Evolutionary conservation across 2,888 invertebrate species (phyloP).

Genomic region (Chymomyza fuscimana): DNA sequence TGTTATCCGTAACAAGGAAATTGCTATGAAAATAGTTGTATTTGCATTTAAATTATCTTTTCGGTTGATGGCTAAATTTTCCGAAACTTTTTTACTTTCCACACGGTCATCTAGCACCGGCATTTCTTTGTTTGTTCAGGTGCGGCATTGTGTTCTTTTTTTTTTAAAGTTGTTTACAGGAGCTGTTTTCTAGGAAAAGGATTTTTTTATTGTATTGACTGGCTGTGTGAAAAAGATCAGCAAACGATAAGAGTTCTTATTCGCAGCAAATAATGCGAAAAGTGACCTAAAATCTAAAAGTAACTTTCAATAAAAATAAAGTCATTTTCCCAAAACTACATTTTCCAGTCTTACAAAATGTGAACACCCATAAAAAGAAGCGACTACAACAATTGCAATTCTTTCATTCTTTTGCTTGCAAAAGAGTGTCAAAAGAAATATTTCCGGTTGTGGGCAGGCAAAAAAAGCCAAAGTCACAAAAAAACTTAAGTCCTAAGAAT

Average conservation of each 20-base stretch:
- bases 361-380: too few relatives aligned
- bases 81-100: slow-evolving; percentile 7
- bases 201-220: slow-evolving; percentile 31
- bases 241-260: slow-evolving; percentile 32
- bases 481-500: too few relatives aligned
- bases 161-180: slow-evolving; percentile 15
- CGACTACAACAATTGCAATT: too few relatives aligned
- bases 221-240: slow-evolving; percentile 29
- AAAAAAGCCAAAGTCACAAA: too few relatives aligned
- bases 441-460: too few relatives aligned
- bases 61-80: not conserved
- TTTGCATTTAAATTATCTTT: slow-evolving; percentile 67
- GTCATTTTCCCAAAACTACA: slow-evolving; percentile 36
- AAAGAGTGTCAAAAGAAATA: too few relatives aligned
- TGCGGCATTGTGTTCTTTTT: not conserved
- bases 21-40: slow-evolving; percentile 40
- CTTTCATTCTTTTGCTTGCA: too few relatives aligned
- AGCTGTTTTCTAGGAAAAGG: slow-evolving; percentile 30
- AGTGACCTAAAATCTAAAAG: slow-evolving; percentile 16
- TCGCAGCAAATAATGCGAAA: too few relatives aligned
- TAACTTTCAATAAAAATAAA: slow-evolving; percentile 41
- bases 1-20: slow-evolving; percentile 32
- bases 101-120: not conserved
- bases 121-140: slow-evolving; percentile 11
- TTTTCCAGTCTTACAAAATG: slow-evolving; percentile 32